These are phyloP conservation scores for Tetramorium parvispinum DNA, from an alignment of 1,140 invertebrate species.

Conservation along the genomic window DNA sequence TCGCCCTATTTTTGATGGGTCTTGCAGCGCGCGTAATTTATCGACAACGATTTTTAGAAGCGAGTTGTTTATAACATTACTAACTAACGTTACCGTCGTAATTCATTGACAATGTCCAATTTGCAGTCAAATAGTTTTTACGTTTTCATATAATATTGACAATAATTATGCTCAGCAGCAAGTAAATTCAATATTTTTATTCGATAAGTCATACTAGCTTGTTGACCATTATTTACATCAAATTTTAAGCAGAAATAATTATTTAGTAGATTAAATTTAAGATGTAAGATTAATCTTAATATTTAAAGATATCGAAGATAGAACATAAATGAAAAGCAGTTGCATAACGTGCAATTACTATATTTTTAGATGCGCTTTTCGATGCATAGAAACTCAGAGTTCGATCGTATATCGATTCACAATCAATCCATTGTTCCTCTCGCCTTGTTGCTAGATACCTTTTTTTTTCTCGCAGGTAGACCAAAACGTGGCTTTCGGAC, in stretches of 20 bases:
- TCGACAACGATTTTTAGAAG: constrained; percentile 23
- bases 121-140: not conserved
- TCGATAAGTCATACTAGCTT: not conserved
- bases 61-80: not conserved
- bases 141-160: not conserved
- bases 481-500: not conserved
- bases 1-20: constrained; percentile 30
- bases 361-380: not conserved
- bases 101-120: constrained; percentile 4
- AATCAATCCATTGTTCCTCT: constrained; percentile 31
- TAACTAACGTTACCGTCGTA: not conserved
- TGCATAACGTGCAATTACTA: not conserved
- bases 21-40: constrained; percentile 22
- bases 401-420: not conserved
- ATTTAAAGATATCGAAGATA: not conserved
- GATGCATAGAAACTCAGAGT: not conserved
- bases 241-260: not conserved
- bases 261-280: not conserved
- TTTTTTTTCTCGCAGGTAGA: constrained; percentile 1
- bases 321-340: not conserved
- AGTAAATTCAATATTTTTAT: not conserved
- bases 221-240: not conserved
- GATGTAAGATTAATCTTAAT: not conserved
- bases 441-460: not conserved
- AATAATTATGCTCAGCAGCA: not conserved